A percentile compares a stretch with the other conserved stretches of the same genome.
Conservation (phyloP, 1,140 invertebrate species). For the Elysia chlorotica region DNA sequence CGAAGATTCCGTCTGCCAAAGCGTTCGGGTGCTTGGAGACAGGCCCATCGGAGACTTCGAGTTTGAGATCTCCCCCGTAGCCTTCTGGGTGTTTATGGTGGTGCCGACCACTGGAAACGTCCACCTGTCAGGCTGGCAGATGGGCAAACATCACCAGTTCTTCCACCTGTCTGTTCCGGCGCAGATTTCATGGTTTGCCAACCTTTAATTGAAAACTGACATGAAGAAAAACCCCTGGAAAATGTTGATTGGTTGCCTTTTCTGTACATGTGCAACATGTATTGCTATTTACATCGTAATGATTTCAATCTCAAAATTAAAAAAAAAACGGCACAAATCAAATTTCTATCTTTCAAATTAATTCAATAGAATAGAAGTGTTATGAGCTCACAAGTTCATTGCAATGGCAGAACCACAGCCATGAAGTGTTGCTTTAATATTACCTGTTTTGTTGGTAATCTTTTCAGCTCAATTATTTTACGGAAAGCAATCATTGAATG, state of each 20-base stretch:
- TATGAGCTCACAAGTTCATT: no score
- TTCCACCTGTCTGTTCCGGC: conserved; percentile 23
- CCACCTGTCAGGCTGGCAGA: conserved; percentile 30
- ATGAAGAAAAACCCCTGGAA: no score
- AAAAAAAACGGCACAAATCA: neutral
- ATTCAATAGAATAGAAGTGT: neutral
- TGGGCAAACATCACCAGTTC: conserved; percentile 26
- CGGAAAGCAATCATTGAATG: no score
- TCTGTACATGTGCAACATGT: neutral
- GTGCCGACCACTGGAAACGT: conserved; percentile 23
- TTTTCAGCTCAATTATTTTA: no score
- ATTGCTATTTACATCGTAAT: no score
- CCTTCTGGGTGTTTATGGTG: conserved; percentile 29
- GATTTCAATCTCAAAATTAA: neutral
- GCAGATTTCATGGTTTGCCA: conserved; percentile 19
- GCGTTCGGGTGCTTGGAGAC: conserved; percentile 23
- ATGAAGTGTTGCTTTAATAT: no score
- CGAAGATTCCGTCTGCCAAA: conserved; percentile 21
- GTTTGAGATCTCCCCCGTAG: conserved; percentile 21
- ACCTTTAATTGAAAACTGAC: conserved; percentile 25
- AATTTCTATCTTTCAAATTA: neutral
- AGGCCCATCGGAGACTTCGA: conserved; percentile 21
- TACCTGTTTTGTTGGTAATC: no score
- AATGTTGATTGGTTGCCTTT: neutral
- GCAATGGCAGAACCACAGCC: no score